Conservation (phyloP, 2,888 invertebrate genomes). For the Lasioglossum pauxillum region DNA sequence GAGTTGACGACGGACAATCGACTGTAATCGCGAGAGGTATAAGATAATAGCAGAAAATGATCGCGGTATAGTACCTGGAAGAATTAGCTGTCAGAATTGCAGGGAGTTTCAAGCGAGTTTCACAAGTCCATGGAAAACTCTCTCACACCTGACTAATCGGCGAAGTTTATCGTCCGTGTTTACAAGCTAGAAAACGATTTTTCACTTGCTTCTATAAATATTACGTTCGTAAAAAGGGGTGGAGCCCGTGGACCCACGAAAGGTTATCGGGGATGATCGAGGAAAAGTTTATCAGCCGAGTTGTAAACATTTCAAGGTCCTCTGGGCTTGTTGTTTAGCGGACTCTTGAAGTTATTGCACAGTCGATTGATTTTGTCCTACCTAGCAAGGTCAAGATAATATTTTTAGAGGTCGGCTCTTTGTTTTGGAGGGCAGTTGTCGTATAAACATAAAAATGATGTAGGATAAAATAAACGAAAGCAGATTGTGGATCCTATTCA, state of each 20-base stretch:
- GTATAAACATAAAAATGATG: not conserved
- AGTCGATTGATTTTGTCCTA: not conserved
- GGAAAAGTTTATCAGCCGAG: not conserved
- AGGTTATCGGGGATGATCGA: not conserved
- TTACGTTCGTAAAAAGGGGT: not conserved
- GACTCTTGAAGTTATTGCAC: not conserved
- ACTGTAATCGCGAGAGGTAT: not conserved
- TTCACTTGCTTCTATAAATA: not conserved
- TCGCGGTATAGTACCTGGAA: not conserved
- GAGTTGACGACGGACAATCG: not conserved
- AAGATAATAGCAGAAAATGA: constrained; percentile 4
- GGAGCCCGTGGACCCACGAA: not conserved
- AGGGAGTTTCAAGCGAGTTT: not conserved
- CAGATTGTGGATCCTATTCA: not conserved
- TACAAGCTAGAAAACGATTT: not conserved
- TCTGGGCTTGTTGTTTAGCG: not conserved
- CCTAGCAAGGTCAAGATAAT: not conserved
- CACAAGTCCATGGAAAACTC: not conserved
- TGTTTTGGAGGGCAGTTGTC: not conserved
- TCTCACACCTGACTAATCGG: not conserved
- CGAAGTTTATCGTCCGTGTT: not conserved
- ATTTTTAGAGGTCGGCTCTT: not conserved
- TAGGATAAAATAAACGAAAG: not conserved
- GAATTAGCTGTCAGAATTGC: not conserved
- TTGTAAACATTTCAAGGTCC: not conserved